A percentile compares a stretch with the other conserved stretches of the same genome.
phyloP scores from a whole-genome alignment of 23 tunicate genomes.

The Trididemnum nubilum region DNA sequence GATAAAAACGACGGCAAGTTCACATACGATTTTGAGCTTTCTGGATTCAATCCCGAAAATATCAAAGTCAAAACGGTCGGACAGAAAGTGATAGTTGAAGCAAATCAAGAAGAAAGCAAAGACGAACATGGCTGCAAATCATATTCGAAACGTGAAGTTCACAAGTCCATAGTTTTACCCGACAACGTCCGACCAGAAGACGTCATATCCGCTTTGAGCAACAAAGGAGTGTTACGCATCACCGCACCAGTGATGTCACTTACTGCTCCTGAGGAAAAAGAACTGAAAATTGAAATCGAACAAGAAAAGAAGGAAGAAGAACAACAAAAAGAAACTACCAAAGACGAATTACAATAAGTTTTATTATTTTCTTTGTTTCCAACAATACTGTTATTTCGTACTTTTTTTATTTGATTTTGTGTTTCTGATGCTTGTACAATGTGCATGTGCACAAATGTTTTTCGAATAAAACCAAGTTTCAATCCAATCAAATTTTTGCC shows the following conservation, averaged over 20 bases:
- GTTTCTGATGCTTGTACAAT: too few species aligned
- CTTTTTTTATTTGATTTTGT: too few species aligned
- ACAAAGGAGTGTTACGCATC: conserved; percentile 53
- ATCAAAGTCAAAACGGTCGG: conserved; percentile 50
- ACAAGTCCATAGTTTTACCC: conserved; percentile 50
- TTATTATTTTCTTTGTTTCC: too few species aligned
- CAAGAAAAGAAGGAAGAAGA: neutral
- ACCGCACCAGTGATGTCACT: conserved; percentile 51
- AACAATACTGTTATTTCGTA: too few species aligned
- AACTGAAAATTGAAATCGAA: conserved; percentile 2
- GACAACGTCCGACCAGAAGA: conserved; percentile 50
- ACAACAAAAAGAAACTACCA: too few species aligned
- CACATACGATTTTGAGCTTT: neutral
- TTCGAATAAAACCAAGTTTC: too few species aligned
- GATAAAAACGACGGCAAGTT: neutral
- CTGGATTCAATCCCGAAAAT: conserved; percentile 21
- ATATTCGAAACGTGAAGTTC: conserved; percentile 28
- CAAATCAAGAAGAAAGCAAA: conserved; percentile 21
- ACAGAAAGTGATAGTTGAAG: conserved; percentile 50
- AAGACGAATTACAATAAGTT: too few species aligned
- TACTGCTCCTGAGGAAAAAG: conserved; percentile 24
- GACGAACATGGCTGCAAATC: conserved; percentile 38
- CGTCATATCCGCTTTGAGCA: conserved; percentile 35
- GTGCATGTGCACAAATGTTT: too few species aligned
- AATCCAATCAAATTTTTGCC: too few species aligned